These are phyloP conservation scores for Tricholaema leucomelas DNA, from an alignment of 2,113 vertebrate genomes.

Conservation along the genomic window DNA sequence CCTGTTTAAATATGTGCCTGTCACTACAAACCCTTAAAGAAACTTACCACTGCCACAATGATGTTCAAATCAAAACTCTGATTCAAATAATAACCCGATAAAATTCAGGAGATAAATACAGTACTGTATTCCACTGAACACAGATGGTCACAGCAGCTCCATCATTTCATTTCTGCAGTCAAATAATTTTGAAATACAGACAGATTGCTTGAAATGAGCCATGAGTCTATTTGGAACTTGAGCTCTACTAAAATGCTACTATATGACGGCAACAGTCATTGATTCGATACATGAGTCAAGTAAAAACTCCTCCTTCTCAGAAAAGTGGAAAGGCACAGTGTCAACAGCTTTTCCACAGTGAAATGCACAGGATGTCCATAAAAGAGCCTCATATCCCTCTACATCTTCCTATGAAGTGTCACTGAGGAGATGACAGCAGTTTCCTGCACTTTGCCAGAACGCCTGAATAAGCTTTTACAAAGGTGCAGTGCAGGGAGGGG, in stretches of 20 bases:
- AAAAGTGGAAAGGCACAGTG: neutral
- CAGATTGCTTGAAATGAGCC: neutral
- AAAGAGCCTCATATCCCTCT: neutral
- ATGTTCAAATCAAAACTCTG: neutral
- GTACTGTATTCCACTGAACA: neutral
- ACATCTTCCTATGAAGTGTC: neutral
- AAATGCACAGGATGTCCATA: neutral
- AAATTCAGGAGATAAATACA: neutral
- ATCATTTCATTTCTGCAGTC: neutral
- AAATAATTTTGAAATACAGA: neutral
- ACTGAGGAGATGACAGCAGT: slow-evolving; percentile 24
- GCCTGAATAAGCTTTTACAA: neutral
- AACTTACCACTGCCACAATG: neutral
- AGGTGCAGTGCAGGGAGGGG: neutral
- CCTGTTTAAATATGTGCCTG: neutral
- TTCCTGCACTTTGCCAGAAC: slow-evolving; percentile 3
- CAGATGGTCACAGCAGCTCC: neutral
- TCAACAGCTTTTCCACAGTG: neutral
- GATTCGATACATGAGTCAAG: slow-evolving; percentile 1
- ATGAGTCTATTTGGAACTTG: neutral
- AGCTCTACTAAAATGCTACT: neutral
- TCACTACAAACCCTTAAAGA: neutral
- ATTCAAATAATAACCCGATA: neutral
- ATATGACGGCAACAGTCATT: neutral
- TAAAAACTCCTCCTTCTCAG: neutral